phyloP scores from a whole-genome alignment of 92 coral and sea anemone species.

The Palythoa caribaeorum region DNA sequence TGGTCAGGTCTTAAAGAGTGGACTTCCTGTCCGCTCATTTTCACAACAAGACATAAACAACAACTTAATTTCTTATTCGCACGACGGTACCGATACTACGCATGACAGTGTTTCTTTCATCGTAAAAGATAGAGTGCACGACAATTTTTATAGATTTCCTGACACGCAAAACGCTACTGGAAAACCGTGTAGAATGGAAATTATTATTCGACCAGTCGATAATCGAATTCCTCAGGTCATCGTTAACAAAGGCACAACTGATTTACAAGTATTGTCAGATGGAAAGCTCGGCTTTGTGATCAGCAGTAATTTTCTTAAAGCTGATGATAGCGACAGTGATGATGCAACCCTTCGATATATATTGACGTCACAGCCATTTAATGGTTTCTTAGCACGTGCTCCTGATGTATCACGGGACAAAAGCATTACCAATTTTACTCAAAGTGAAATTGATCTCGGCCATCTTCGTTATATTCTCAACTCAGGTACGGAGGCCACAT shows the following conservation, averaged over 20 bases:
- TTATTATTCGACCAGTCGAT: constrained; percentile 81
- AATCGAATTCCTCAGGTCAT: constrained; percentile 89
- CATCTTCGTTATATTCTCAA: constrained; percentile 71
- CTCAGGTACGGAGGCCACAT: constrained; percentile 74
- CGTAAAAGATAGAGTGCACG: constrained; percentile 84
- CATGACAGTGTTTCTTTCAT: constrained; percentile 76
- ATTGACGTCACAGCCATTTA: constrained; percentile 68
- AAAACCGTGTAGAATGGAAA: constrained; percentile 67
- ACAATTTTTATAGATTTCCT: constrained; percentile 77
- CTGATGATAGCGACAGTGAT: constrained; percentile 90
- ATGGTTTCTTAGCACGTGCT: constrained; percentile 68
- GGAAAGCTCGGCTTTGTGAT: constrained; percentile 77
- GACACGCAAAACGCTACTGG: constrained; percentile 71
- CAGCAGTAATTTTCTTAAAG: constrained; percentile 66
- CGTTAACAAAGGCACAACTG: constrained; percentile 86
- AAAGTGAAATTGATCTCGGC: constrained; percentile 68
- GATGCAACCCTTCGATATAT: constrained; percentile 70
- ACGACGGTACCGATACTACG: constrained; percentile 94
- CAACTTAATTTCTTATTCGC: constrained; percentile 83
- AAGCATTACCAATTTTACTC: constrained; percentile 73
- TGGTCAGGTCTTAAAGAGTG: constrained; percentile 80
- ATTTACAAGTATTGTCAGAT: constrained; percentile 71
- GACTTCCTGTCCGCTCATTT: constrained; percentile 72
- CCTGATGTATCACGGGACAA: constrained; percentile 46
- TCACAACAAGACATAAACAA: constrained; percentile 87